phyloP scores from a whole-genome alignment of 2,797 vertebrate species.

The Mallotus villosus region DNA sequence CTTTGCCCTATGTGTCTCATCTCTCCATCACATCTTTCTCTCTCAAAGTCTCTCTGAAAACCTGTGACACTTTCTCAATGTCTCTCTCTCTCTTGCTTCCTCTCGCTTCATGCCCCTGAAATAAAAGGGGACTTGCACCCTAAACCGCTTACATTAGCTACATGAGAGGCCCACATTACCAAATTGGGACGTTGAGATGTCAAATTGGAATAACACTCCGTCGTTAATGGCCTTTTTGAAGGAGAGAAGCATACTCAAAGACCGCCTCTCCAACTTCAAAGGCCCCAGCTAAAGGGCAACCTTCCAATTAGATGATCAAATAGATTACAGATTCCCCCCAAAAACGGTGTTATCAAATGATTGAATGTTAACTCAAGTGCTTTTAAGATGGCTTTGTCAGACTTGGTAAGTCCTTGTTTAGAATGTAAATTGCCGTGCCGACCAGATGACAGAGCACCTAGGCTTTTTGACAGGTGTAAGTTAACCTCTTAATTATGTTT shows the following conservation, averaged over 20 bases:
- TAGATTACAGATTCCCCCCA: constrained; percentile 5
- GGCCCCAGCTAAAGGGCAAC: constrained; percentile 18
- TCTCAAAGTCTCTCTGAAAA: neutral
- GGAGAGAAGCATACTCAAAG: constrained; percentile 7
- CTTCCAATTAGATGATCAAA: constrained; percentile 30
- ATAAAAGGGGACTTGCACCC: constrained; percentile 18
- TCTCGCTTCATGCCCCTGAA: neutral
- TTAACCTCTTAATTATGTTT: neutral
- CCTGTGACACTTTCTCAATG: too few species aligned
- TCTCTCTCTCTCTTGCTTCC: neutral
- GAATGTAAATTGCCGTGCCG: neutral
- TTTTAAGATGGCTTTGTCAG: neutral
- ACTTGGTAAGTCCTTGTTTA: neutral
- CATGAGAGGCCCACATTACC: constrained; percentile 23
- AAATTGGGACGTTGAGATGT: constrained; percentile 18
- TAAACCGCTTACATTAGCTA: constrained; percentile 24
- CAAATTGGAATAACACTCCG: neutral
- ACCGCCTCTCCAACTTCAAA: constrained; percentile 13
- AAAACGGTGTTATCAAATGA: neutral
- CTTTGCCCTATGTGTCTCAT: constrained; percentile 22
- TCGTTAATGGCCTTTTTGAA: constrained; percentile 10
- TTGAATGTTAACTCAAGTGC: neutral
- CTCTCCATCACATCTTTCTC: neutral
- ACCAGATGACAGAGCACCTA: neutral
- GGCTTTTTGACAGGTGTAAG: neutral